These are phyloP conservation scores for Drosophila mauritiana DNA, from an alignment of 1,140 invertebrate species.

Conservation along the genomic window DNA sequence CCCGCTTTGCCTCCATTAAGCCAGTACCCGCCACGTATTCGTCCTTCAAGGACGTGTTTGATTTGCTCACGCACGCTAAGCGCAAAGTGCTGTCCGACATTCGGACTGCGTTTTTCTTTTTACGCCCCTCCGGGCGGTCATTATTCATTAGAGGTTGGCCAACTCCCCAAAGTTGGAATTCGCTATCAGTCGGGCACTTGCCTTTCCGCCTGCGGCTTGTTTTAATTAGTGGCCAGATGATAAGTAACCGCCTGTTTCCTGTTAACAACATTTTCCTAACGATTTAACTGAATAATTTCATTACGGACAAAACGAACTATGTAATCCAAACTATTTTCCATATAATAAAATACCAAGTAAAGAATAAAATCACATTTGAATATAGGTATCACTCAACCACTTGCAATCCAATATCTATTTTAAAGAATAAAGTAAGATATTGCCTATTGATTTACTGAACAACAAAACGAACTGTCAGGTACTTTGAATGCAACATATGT, in stretches of 20 bases:
- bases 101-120: conserved; percentile 14
- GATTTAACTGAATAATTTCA: not conserved
- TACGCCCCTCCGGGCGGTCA: conserved; percentile 43
- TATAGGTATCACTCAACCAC: too few species aligned
- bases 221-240: conserved; percentile 16
- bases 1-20: too few species aligned
- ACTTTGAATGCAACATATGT: too few species aligned
- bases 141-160: conserved; percentile 48
- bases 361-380: too few species aligned
- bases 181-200: not conserved
- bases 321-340: too few species aligned
- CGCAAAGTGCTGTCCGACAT: conserved; percentile 19
- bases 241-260: not conserved
- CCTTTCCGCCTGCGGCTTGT: conserved; percentile 2
- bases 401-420: too few species aligned
- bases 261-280: not conserved
- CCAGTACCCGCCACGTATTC: not conserved
- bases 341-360: too few species aligned
- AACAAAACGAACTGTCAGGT: too few species aligned
- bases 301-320: not conserved
- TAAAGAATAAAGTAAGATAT: too few species aligned
- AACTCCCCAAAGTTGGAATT: conserved; percentile 29
- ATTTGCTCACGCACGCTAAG: conserved; percentile 41
- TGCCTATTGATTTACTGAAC: too few species aligned
- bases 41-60: conserved; percentile 35